A percentile compares a stretch with the other conserved stretches of the same genome.
Evolutionary conservation across 2,888 invertebrate genomes (phyloP).

Genomic region (Xanthia icteritia): DNA sequence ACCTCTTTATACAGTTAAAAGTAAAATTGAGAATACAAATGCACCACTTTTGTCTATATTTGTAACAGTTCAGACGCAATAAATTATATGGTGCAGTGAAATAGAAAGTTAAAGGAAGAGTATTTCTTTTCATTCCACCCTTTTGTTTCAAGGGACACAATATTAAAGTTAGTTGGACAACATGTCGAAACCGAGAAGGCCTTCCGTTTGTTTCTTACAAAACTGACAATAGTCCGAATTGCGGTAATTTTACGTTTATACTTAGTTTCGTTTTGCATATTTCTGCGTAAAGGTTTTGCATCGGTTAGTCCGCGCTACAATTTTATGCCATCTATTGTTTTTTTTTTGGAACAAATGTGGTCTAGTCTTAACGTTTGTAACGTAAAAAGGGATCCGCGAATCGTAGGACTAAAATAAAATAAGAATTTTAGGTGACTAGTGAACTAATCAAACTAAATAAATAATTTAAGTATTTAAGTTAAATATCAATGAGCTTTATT

Average conservation of each 20-base stretch:
- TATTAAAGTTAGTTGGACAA: slow-evolving; percentile 63
- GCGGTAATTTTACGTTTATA: slow-evolving; percentile 25
- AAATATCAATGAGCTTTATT: background rate
- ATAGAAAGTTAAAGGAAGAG: slow-evolving; percentile 72
- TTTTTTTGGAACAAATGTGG: background rate
- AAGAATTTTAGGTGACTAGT: background rate
- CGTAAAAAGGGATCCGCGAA: background rate
- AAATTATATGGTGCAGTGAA: slow-evolving; percentile 69
- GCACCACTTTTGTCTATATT: slow-evolving; percentile 69
- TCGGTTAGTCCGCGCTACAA: background rate
- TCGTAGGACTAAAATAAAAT: background rate
- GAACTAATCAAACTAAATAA: too few species aligned
- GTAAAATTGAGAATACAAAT: slow-evolving; percentile 58
- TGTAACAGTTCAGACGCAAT: slow-evolving; percentile 68
- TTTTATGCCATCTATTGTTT: slow-evolving; percentile 17
- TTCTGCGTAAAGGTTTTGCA: slow-evolving; percentile 43
- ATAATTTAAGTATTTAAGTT: too few species aligned
- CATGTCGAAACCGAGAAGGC: slow-evolving; percentile 68
- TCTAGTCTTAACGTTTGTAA: background rate
- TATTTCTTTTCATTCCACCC: slow-evolving; percentile 54
- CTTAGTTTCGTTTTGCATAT: slow-evolving; percentile 26
- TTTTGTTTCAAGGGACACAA: slow-evolving; percentile 66
- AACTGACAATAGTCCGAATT: slow-evolving; percentile 41
- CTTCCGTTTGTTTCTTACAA: slow-evolving; percentile 69
- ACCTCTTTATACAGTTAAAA: slow-evolving; percentile 44